Evolutionary conservation across 2,888 invertebrate genomes (phyloP).

Genomic region (Orthosia cruda): DNA sequence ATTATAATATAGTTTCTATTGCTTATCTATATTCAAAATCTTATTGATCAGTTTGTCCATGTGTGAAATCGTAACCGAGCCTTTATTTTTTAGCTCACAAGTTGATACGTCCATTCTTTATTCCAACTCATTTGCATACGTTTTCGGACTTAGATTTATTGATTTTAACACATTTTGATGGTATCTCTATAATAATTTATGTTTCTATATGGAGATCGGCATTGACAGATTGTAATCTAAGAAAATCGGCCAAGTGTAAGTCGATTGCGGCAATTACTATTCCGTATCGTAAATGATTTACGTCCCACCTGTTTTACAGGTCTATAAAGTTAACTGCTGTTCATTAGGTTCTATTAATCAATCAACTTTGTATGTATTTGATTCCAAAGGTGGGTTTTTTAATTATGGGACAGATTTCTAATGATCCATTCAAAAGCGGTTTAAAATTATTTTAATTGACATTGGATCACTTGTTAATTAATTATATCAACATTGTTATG

Average conservation of each 20-base stretch:
- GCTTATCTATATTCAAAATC: constrained; percentile 46
- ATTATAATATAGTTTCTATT: constrained; percentile 15
- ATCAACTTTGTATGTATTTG: constrained; percentile 9
- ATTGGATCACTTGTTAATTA: not conserved
- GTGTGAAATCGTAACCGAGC: constrained; percentile 15
- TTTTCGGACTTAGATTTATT: constrained; percentile 55
- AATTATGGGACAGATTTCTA: not conserved
- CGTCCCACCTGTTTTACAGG: constrained; percentile 35
- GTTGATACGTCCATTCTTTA: constrained; percentile 35
- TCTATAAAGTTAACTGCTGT: constrained; percentile 37
- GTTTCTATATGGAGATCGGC: constrained; percentile 35
- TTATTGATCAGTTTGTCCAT: constrained; percentile 19
- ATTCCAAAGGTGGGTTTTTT: not conserved
- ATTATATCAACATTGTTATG: not conserved
- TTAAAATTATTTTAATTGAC: not conserved
- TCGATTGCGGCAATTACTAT: constrained; percentile 47
- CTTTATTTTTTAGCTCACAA: constrained; percentile 32
- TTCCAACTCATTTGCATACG: constrained; percentile 58
- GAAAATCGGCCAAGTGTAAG: constrained; percentile 41
- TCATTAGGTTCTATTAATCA: constrained; percentile 41
- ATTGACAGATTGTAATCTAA: constrained; percentile 56
- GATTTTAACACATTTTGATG: constrained; percentile 52
- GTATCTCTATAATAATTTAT: constrained; percentile 56
- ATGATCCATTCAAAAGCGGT: not conserved
- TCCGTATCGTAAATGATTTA: constrained; percentile 39